These are phyloP conservation scores for Corydoras maculifer DNA, from an alignment of 2,113 vertebrate species.

Conservation along the genomic window DNA sequence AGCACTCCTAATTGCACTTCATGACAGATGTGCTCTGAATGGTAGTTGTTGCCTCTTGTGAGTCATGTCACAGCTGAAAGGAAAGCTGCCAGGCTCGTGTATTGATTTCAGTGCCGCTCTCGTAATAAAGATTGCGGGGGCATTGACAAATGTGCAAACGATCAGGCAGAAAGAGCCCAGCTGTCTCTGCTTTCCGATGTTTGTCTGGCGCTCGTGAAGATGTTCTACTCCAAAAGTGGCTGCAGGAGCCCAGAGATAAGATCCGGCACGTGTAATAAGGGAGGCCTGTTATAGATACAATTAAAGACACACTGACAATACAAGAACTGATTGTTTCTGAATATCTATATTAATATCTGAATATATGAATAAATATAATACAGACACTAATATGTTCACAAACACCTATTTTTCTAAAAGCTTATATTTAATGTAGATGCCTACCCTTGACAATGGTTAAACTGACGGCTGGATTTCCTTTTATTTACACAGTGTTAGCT, in stretches of 20 bases:
- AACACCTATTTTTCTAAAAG: conserved; percentile 9
- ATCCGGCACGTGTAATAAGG: conserved; percentile 27
- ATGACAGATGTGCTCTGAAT: conserved; percentile 40
- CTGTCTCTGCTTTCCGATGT: conserved; percentile 34
- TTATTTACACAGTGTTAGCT: not conserved
- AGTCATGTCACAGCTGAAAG: conserved; percentile 33
- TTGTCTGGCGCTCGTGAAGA: conserved; percentile 33
- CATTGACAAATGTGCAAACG: conserved; percentile 43
- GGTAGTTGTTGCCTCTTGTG: conserved; percentile 34
- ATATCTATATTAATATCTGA: too few relatives aligned
- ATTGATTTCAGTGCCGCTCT: conserved; percentile 37
- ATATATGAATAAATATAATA: conserved; percentile 35
- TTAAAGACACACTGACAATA: conserved; percentile 32
- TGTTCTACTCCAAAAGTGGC: conserved; percentile 10
- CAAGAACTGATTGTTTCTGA: conserved; percentile 29
- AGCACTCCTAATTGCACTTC: conserved; percentile 30
- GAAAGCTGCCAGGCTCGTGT: conserved; percentile 28
- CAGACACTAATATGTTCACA: conserved; percentile 2
- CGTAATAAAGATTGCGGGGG: conserved; percentile 39
- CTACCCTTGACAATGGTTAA: not conserved
- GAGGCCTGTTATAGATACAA: conserved; percentile 31
- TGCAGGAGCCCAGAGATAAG: conserved; percentile 27
- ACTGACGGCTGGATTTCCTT: not conserved
- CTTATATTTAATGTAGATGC: not conserved
- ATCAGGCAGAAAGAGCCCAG: conserved; percentile 35